Evolutionary conservation across 2,113 vertebrate species (phyloP).

Genomic region (Podarcis muralis): DNA sequence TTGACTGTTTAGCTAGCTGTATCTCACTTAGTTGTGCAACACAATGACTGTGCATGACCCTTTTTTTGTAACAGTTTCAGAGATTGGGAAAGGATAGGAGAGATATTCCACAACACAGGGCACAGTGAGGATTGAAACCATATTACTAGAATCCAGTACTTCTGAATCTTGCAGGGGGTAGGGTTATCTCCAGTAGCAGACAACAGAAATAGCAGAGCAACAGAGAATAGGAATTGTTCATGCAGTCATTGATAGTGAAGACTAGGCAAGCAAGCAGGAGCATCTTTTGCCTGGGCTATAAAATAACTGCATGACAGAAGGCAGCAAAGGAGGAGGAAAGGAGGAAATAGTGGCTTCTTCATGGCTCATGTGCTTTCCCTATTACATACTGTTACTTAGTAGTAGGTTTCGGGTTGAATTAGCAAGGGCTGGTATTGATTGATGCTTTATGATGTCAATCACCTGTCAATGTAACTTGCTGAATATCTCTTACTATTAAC

Average conservation of each 20-base stretch:
- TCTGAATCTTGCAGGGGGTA: not conserved
- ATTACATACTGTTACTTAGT: not conserved
- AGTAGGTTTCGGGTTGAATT: not conserved
- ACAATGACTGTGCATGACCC: not conserved
- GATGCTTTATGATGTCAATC: not conserved
- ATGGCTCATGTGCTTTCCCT: not conserved
- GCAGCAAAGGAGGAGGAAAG: not conserved
- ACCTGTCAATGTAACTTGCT: not conserved
- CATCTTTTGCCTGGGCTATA: not conserved
- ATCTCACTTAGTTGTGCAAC: not conserved
- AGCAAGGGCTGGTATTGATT: not conserved
- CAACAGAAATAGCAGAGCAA: not conserved
- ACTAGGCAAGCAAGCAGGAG: not conserved
- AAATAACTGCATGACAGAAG: too few species aligned
- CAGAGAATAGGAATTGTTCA: not conserved
- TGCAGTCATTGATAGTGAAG: not conserved
- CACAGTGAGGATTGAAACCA: not conserved
- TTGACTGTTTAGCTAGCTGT: too few species aligned
- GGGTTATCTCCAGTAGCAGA: not conserved
- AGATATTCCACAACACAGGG: not conserved
- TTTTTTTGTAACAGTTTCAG: not conserved
- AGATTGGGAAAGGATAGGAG: not conserved
- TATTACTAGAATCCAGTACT: not conserved
- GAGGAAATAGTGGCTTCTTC: not conserved
- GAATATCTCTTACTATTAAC: not conserved